phyloP scores from a whole-genome alignment of 2,888 invertebrate species.

The Sycophila texana region DNA sequence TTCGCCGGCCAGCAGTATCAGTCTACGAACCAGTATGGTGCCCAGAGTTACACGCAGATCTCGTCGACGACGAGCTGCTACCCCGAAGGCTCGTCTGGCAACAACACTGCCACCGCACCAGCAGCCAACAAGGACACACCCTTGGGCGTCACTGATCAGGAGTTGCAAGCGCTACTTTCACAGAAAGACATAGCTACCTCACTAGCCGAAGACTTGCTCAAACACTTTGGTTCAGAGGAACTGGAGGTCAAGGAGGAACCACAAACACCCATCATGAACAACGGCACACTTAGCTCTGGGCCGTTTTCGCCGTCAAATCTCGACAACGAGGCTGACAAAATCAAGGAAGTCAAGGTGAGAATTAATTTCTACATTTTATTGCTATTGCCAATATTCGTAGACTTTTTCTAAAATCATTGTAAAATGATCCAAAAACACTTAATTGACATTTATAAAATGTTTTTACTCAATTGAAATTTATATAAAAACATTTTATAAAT shows the following conservation, averaged over 20 bases:
- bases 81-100: slow-evolving; percentile 69
- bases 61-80: slow-evolving; percentile 73
- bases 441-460: too few species aligned
- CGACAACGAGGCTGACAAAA: slow-evolving; percentile 64
- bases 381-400: too few species aligned
- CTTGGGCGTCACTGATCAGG: slow-evolving; percentile 51
- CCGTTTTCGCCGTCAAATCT: slow-evolving; percentile 78
- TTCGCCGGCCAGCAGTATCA: slow-evolving; percentile 63
- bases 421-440: too few species aligned
- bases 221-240: slow-evolving; percentile 88
- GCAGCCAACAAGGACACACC: slow-evolving; percentile 67
- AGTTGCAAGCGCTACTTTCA: slow-evolving; percentile 78
- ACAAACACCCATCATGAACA: slow-evolving; percentile 70
- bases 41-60: slow-evolving; percentile 75
- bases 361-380: slow-evolving; percentile 30
- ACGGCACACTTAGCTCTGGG: slow-evolving; percentile 76
- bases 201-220: slow-evolving; percentile 90
- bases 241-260: slow-evolving; percentile 77
- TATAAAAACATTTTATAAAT: too few species aligned
- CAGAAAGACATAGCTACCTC: slow-evolving; percentile 87
- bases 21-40: slow-evolving; percentile 68
- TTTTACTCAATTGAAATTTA: too few species aligned
- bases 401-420: too few species aligned
- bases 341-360: slow-evolving; percentile 75
- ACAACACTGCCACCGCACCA: slow-evolving; percentile 59